These are phyloP conservation scores for Pterophyllum scalare DNA, from an alignment of 2,113 vertebrate species.

Conservation along the genomic window DNA sequence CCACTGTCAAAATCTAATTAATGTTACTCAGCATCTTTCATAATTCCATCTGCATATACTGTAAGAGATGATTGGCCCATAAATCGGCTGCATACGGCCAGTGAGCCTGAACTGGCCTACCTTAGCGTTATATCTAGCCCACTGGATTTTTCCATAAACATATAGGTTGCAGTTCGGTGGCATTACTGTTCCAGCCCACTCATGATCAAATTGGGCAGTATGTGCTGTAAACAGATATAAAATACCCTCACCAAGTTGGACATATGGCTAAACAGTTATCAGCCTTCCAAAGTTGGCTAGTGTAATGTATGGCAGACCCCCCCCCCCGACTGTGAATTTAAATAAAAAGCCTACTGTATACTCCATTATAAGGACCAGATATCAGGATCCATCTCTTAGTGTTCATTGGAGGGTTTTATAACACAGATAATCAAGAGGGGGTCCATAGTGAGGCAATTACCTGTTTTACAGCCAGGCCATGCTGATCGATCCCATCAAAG, in stretches of 20 bases:
- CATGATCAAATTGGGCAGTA: not conserved
- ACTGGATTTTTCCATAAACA: not conserved
- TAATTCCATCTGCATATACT: not conserved
- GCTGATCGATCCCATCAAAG: constrained; percentile 62
- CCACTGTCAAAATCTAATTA: not conserved
- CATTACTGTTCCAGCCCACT: no score
- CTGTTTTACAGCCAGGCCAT: constrained; percentile 44
- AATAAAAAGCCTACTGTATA: not conserved
- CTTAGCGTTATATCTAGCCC: not conserved
- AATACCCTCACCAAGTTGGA: not conserved
- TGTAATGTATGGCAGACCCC: not conserved
- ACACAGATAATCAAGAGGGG: constrained; percentile 37
- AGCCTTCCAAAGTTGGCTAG: not conserved
- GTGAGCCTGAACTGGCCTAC: not conserved
- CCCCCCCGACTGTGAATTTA: not conserved
- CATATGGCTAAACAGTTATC: constrained; percentile 16
- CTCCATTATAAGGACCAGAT: not conserved
- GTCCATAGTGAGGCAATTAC: constrained; percentile 38
- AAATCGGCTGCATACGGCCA: not conserved
- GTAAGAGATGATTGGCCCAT: not conserved
- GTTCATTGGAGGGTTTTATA: constrained; percentile 50
- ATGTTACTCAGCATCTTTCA: not conserved
- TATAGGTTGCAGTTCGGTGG: no score
- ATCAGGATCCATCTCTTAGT: not conserved
- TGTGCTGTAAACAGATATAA: not conserved